Base-by-base conservation (phyloP, 2,797 vertebrate genomes). In the Dryobates pubescens region DNA sequence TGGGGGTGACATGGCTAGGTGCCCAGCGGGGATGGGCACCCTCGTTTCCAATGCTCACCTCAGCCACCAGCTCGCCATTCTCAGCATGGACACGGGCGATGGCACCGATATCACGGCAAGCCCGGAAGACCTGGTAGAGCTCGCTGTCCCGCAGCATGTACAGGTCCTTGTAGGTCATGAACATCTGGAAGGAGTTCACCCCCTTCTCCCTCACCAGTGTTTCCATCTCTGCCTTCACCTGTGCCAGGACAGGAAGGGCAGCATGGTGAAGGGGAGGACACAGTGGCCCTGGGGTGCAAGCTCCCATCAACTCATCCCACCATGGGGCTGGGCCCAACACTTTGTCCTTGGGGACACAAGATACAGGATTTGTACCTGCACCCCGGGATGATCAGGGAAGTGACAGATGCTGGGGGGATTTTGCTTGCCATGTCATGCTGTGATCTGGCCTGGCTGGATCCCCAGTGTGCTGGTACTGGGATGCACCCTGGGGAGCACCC, bases 181-280 rank as follows among this genome's bases (percentile, higher is more conserved):
- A 99, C 99, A 99, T 99, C 98, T 99, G 99, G 96, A 99, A 99
- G 23, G 99, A 99, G 96, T 99, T 99, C 89, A 99, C 99, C 3
- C 99, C 99, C 88, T 99, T 98, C 92, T 99, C 99, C 74, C 98
- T 97, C 90, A 99, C 99, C 96, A 99, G 97, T 0, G 97, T 98
- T 98, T 99, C 99, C 99, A 99, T 99, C 97, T 99, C 99, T 5
- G 98, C 97, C 82, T 97, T 98, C 67, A 99, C 99, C 99, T 99
- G 94, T 13, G 3, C 29, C 45, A 0, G 71, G 47, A 84, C 4
- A 1, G 32, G 6, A 82, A 81, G 4, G 1, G 71, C 79, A 77
- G 6, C 1, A 5, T 8, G 7, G 47, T 5, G 19, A 1, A 2
- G 30, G 8, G 30, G 24, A 16, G 24, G 6, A 29, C 32, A 49